These are phyloP conservation scores for Rhabdophis nuchalis DNA, from an alignment of 2,797 vertebrate species.

Conservation along the genomic window DNA sequence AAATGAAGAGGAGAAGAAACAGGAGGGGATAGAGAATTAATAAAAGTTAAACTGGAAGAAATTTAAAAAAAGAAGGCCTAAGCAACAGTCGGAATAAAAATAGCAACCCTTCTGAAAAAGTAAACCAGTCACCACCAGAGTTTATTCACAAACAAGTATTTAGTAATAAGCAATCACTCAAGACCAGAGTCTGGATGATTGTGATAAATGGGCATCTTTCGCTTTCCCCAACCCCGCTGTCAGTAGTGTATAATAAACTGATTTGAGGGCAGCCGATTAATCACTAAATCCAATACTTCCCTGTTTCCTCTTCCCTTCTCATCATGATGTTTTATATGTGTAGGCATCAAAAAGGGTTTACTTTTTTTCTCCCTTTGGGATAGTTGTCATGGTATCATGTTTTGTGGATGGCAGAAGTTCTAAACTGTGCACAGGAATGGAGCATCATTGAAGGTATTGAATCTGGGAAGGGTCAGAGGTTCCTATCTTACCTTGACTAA, in stretches of 20 bases:
- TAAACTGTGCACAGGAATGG: background rate
- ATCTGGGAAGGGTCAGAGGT: background rate
- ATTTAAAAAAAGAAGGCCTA: background rate
- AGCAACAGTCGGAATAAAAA: background rate
- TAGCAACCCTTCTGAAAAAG: background rate
- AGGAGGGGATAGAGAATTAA: background rate
- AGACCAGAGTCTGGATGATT: background rate
- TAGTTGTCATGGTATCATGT: background rate
- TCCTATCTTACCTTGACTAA: background rate
- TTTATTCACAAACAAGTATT: background rate
- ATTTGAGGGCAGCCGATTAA: background rate
- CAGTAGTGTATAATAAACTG: background rate
- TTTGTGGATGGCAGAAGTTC: background rate
- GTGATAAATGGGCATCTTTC: background rate
- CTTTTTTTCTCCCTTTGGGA: background rate
- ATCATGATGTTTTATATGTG: background rate
- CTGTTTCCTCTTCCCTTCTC: background rate
- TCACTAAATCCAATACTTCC: background rate
- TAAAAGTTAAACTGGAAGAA: background rate
- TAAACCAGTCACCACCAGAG: background rate
- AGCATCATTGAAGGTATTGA: background rate
- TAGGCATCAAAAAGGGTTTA: background rate
- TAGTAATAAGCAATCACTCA: background rate
- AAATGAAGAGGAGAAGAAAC: background rate
- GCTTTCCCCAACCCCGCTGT: background rate